phyloP scores from a whole-genome alignment of 2,113 vertebrate genomes.

The Myotis brandtii region DNA sequence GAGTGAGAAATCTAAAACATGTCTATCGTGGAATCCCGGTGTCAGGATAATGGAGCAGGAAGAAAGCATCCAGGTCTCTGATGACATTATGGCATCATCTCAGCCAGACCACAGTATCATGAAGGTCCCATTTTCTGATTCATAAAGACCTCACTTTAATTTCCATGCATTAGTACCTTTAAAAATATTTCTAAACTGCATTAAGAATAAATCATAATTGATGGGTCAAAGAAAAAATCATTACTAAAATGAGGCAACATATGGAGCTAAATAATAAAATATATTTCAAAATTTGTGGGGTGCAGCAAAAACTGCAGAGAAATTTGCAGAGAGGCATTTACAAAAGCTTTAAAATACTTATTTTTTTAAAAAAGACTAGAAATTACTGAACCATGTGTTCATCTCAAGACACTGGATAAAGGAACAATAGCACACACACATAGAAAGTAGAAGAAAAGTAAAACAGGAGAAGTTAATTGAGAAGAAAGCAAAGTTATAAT shows the following conservation, averaged over 20 bases:
- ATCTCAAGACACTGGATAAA: background rate
- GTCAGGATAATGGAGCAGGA: background rate
- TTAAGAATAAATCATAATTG: background rate
- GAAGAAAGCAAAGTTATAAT: background rate
- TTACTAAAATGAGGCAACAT: background rate
- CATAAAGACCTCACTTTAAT: background rate
- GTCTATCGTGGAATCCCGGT: background rate
- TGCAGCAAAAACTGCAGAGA: background rate
- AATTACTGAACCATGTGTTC: background rate
- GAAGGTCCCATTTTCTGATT: background rate
- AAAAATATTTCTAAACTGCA: conserved; percentile 19
- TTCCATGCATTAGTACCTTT: background rate
- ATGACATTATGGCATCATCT: background rate
- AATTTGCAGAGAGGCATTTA: background rate
- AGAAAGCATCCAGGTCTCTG: background rate
- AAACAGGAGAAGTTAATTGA: background rate
- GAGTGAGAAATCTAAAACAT: background rate
- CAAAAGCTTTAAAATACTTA: background rate
- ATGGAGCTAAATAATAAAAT: conserved; percentile 42
- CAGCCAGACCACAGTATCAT: background rate
- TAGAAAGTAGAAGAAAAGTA: background rate
- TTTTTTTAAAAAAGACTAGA: background rate
- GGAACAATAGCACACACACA: background rate
- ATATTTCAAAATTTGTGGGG: background rate
- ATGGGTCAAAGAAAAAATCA: background rate